These are phyloP conservation scores for Tridacna gigas DNA, from an alignment of 2,888 invertebrate species.

Conservation along the genomic window DNA sequence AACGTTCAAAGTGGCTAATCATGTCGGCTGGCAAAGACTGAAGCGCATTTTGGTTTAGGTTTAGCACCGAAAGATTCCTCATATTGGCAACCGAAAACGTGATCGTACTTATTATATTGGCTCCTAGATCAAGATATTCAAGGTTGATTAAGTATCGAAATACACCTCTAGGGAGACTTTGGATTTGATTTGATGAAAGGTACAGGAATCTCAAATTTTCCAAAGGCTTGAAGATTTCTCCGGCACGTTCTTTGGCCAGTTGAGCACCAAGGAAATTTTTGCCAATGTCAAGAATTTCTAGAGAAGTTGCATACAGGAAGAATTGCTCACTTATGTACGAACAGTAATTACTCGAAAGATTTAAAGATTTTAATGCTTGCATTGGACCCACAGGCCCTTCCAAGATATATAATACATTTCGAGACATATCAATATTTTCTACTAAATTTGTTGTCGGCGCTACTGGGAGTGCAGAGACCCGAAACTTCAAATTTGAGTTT, in stretches of 20 bases:
- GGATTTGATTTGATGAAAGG: slow-evolving; percentile 39
- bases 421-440: slow-evolving; percentile 20
- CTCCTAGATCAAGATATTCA: slow-evolving; percentile 21
- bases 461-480: too few species aligned
- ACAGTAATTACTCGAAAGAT: slow-evolving; percentile 38
- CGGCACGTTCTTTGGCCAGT: not conserved
- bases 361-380: slow-evolving; percentile 16
- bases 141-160: slow-evolving; percentile 17
- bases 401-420: slow-evolving; percentile 27
- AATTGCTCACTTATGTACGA: not conserved
- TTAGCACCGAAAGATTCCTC: too few species aligned
- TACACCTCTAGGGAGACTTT: not conserved
- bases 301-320: not conserved
- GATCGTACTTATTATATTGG: slow-evolving; percentile 27
- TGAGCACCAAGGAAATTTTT: not conserved
- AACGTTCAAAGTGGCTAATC: not conserved
- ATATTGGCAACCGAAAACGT: not conserved
- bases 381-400: slow-evolving; percentile 21
- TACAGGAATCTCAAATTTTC: slow-evolving; percentile 20
- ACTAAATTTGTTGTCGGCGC: not conserved
- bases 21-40: not conserved
- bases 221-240: not conserved
- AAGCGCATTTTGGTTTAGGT: not conserved
- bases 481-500: too few species aligned
- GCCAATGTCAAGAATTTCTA: not conserved